Evolutionary conservation across 2,888 invertebrate species (phyloP).

Genomic region (Trichacis sp.): DNA sequence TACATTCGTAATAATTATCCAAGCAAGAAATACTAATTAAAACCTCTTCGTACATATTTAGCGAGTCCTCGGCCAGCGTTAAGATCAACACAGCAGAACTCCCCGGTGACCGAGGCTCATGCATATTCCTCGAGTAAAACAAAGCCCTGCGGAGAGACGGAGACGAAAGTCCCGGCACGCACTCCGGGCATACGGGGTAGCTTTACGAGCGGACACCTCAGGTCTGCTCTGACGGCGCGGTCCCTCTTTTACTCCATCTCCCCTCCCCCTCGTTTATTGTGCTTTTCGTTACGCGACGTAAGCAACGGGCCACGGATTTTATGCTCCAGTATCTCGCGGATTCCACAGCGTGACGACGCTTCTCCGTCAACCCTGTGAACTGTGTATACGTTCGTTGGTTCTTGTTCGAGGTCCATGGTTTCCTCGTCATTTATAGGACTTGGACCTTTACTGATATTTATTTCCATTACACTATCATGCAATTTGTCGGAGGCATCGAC

Average conservation of each 20-base stretch:
- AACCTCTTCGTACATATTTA: slow-evolving; percentile 52
- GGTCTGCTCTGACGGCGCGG: slow-evolving; percentile 62
- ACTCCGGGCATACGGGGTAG: slow-evolving; percentile 66
- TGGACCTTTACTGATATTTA: too few species aligned
- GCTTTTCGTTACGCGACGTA: slow-evolving; percentile 53
- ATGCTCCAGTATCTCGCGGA: too few species aligned
- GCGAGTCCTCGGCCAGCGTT: slow-evolving; percentile 54
- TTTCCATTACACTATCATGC: too few species aligned
- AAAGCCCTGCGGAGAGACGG: slow-evolving; percentile 43
- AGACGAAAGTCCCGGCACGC: slow-evolving; percentile 46
- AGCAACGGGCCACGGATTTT: slow-evolving; percentile 56
- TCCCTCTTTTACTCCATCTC: slow-evolving; percentile 42
- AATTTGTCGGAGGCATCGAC: too few species aligned
- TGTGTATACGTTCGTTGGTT: too few species aligned
- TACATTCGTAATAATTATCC: slow-evolving; percentile 23
- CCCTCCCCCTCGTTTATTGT: slow-evolving; percentile 44
- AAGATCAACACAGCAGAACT: slow-evolving; percentile 65
- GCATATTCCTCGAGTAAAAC: slow-evolving; percentile 62
- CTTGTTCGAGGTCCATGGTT: too few species aligned
- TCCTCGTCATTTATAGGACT: too few species aligned
- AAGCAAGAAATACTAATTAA: slow-evolving; percentile 43
- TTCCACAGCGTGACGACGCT: too few species aligned
- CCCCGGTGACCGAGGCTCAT: slow-evolving; percentile 56
- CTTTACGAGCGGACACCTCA: slow-evolving; percentile 69
- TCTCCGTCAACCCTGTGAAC: too few species aligned